Evolutionary conservation across 2,113 vertebrate genomes (phyloP), one percentile per base, ranked within the genome.

Genomic region (Phainopepla nitens): DNA sequence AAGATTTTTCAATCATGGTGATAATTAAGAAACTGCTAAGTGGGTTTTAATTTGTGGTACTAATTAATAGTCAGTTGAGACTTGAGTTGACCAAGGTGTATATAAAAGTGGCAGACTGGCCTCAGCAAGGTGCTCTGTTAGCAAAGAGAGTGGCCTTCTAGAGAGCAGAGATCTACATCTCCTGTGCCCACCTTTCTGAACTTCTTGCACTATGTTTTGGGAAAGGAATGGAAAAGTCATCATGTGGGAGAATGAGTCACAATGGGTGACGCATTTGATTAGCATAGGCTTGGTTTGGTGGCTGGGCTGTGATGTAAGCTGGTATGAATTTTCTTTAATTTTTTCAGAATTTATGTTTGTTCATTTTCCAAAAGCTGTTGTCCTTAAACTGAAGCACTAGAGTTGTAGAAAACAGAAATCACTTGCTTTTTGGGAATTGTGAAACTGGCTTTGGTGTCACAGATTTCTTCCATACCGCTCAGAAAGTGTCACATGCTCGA

Each of bases 171-270:
- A 22, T 44, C n/a, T 36, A 8, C 7, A 19, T 68, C 49, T 83
- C 36, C 49, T 47, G 5, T 44, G 49, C 36, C 66, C 35, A 90
- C 58, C 70, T 95, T 65, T 85, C 66, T 51, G 27, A 28, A 82
- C 20, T 83, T 89, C 35, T 68, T 57, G 11, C 23, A 27, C 28
- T 93, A 57, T 85, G 0, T 86, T 92, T 90, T 83, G 39, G 51
- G 71, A 61, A 80, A 24, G 50, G 54, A 20, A 70, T 92, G 60
- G 44, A 56, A 80, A 70, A 92, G 75, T 86, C 23, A 36, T 86
- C 2, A 1, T 64, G 76, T 75, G 62, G 85, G 78, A 93, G 87
- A 82, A 51, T 89, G 91, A 96, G 50, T 94, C 77, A 91, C 61
- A 62, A 5, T 15, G 51, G 61, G 44, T 94, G 81, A 96, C 2